A percentile compares a stretch with the other conserved stretches of the same genome.
Evolutionary conservation across 1,140 invertebrate genomes (phyloP).

Genomic region (Lepidurus arcticus): DNA sequence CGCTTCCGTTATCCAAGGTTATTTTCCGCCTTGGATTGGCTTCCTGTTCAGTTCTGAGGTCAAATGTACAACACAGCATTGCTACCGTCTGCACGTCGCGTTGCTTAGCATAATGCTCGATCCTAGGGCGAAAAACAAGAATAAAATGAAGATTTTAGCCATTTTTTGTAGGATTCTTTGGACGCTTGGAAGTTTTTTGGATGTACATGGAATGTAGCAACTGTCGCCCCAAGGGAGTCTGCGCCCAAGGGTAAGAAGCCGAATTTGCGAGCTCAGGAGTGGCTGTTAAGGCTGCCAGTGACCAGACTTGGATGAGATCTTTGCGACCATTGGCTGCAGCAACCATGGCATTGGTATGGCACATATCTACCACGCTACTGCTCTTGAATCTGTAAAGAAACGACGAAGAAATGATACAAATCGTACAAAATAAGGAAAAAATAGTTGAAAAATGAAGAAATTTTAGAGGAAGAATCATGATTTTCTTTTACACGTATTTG

Average conservation of each 20-base stretch:
- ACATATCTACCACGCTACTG: constrained; percentile 59
- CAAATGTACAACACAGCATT: constrained; percentile 82
- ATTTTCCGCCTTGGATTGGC: constrained; percentile 42
- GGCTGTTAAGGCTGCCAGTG: constrained; percentile 64
- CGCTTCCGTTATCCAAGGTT: constrained; percentile 48
- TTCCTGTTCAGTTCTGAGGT: constrained; percentile 48
- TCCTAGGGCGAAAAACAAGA: constrained; percentile 42
- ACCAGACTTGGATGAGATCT: constrained; percentile 82
- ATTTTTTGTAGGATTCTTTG: not conserved
- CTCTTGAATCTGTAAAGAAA: constrained; percentile 51
- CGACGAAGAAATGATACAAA: constrained; percentile 23
- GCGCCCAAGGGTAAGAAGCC: constrained; percentile 61
- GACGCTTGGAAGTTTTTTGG: constrained; percentile 26
- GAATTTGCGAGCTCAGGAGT: constrained; percentile 49
- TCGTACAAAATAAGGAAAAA: constrained; percentile 23
- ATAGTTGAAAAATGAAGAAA: constrained; percentile 17
- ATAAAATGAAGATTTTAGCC: constrained; percentile 2
- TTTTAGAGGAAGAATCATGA: constrained; percentile 42
- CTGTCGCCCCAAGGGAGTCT: constrained; percentile 78
- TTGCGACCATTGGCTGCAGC: constrained; percentile 65
- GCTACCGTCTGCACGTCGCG: constrained; percentile 88
- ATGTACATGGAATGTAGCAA: constrained; percentile 72
- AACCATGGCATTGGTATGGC: constrained; percentile 69
- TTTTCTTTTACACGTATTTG: constrained; percentile 70
- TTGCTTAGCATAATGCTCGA: constrained; percentile 52